Base-by-base conservation (phyloP, 2,113 vertebrate genomes). In the Marmota monax region DNA sequence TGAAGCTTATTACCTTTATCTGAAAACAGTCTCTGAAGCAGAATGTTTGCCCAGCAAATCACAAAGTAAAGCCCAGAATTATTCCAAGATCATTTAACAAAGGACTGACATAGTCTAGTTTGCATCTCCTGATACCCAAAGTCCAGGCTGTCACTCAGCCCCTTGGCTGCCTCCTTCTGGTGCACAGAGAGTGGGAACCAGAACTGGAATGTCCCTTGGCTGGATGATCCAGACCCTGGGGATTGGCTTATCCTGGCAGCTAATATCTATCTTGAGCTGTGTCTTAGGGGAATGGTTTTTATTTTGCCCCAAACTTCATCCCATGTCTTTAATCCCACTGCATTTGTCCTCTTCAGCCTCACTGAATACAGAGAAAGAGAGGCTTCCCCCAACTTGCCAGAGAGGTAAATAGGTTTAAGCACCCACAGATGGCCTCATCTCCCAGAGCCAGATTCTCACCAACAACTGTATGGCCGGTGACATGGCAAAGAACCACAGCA, bases 321-420 rank as follows among this genome's bases (percentile, higher is more conserved):
- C 80, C 58, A 77, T 88, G 67, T 80, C 96, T 90, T 89, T 92
- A 73, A 94, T 87, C 95, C 96, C 84, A 85, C 94, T 51, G 56
- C 89, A 90, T 18, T 89, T 97, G 69, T 97, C 79, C 96, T 96
- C 98, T 96, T 82, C 2, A 8, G 84, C 96, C 94, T 96, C 90
- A 92, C 84, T 92, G 91, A 87, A 34, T 89, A 90, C 80, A 80
- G 88, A 97, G 84, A 84, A 97, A 92, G 87, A 96, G 77, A 83
- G 93, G 67, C 37, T 92, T 95, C 90, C 74, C 92, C 91, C 90
- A 51, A 39, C 93, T 79, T 79, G 84, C 90, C 97, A 84, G 78
- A 96, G 92, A 96, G 96, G 91, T 85, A 96, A 87, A 90, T n/a
- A 90, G 32, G 18, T 96, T 94, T 97, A 96, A 97, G 93, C 90